phyloP scores from a whole-genome alignment of 2,888 invertebrate genomes.

The Helicoverpa assulta region DNA sequence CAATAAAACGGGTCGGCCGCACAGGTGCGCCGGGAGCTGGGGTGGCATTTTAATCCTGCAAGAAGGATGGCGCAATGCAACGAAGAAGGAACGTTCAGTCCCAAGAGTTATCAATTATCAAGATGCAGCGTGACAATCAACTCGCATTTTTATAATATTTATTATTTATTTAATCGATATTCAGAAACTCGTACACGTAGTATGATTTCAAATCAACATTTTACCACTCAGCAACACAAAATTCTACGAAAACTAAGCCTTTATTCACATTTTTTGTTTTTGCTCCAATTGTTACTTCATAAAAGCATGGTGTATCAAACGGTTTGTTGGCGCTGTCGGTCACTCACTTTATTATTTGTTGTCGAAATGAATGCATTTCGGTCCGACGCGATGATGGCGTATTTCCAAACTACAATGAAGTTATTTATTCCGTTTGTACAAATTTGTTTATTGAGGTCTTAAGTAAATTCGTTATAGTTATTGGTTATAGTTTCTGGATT shows the following conservation, averaged over 20 bases:
- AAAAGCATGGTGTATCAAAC: conserved; percentile 38
- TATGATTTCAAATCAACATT: no score
- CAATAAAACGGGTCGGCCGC: conserved; percentile 67
- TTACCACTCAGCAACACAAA: no score
- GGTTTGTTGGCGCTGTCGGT: conserved; percentile 35
- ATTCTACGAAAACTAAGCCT: not conserved
- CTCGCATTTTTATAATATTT: conserved; percentile 22
- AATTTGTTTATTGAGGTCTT: conserved; percentile 18
- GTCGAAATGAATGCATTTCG: conserved; percentile 37
- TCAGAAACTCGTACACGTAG: not conserved
- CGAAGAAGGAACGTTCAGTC: conserved; percentile 62
- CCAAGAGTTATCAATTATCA: conserved; percentile 70
- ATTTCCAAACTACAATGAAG: conserved; percentile 21
- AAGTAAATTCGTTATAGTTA: conserved; percentile 9
- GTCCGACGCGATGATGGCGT: conserved; percentile 11
- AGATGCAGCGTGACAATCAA: conserved; percentile 29
- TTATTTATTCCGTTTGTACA: conserved; percentile 12
- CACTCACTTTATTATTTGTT: conserved; percentile 50
- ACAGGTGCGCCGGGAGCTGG: conserved; percentile 69
- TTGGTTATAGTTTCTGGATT: not conserved
- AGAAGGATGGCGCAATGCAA: conserved; percentile 70
- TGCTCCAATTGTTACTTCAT: conserved; percentile 8
- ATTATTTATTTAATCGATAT: not conserved
- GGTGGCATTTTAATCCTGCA: conserved; percentile 74
- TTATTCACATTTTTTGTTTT: conserved; percentile 22